Percentiles rank a stretch among this genome's conserved stretches.
Conservation (phyloP, 2,113 vertebrate species). For the Heteronetta atricapilla region DNA sequence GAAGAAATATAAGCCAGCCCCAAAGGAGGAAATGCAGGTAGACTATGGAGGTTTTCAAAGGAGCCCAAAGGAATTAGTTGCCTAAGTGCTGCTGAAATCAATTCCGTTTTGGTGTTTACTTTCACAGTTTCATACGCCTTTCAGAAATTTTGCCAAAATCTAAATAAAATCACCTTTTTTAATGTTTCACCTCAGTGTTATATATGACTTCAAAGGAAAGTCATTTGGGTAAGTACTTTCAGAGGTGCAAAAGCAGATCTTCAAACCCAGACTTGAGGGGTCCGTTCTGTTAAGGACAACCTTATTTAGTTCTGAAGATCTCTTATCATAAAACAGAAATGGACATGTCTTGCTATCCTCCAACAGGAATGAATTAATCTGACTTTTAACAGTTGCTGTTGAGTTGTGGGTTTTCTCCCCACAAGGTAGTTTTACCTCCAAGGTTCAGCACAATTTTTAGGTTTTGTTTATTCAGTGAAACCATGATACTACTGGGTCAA, state of each 20-base stretch:
- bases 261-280: neutral
- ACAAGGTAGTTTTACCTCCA: neutral
- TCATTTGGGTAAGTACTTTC: neutral
- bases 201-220: neutral
- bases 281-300: neutral
- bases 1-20: neutral
- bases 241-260: neutral
- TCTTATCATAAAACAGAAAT: neutral
- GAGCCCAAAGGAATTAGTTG: neutral
- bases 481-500: neutral
- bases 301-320: neutral
- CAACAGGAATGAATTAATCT: neutral
- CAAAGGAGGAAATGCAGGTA: neutral
- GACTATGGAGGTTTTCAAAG: neutral
- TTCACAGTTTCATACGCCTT: accelerated
- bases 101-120: neutral
- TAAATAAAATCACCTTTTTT: neutral
- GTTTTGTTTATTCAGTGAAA: neutral
- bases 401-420: neutral
- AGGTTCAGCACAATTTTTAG: neutral
- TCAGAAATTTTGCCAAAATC: neutral
- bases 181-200: neutral
- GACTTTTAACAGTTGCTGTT: neutral
- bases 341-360: neutral
- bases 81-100: neutral